Percentiles rank a stretch among this genome's conserved stretches.
These are phyloP conservation scores for Peromyscus aztecus DNA, from an alignment of 2,797 vertebrate genomes.

Conservation along the genomic window DNA sequence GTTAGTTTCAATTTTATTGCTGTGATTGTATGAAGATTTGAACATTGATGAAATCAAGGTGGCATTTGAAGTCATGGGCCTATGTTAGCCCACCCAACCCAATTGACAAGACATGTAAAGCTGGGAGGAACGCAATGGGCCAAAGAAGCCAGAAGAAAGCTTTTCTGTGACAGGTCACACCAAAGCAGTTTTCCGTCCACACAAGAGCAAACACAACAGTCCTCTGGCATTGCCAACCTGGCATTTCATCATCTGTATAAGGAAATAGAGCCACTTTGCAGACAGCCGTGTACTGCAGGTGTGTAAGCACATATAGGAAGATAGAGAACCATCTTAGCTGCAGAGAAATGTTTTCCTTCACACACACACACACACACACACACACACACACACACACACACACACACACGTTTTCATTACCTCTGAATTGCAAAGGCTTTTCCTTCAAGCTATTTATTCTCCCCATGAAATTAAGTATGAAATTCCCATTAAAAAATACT, in stretches of 20 bases:
- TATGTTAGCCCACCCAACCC: neutral
- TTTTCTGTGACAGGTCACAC: neutral
- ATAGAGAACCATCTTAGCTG: neutral
- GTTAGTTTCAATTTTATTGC: neutral
- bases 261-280: slow-evolving; percentile 50
- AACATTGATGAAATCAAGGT: neutral
- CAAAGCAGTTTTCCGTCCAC: neutral
- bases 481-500: slow-evolving; percentile 36
- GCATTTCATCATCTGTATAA: neutral
- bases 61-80: neutral
- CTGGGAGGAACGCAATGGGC: slow-evolving; percentile 3
- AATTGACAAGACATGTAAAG: neutral
- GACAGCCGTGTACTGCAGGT: neutral
- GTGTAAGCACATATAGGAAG: neutral
- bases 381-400: neutral
- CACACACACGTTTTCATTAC: neutral
- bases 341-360: neutral
- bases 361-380: neutral
- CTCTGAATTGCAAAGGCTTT: slow-evolving; percentile 41
- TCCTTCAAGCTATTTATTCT: slow-evolving; percentile 22
- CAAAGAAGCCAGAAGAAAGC: neutral
- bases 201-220: neutral
- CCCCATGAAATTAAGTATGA: neutral
- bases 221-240: neutral
- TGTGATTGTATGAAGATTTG: neutral